Evolutionary conservation across 2,888 invertebrate genomes (phyloP).

Genomic region (Rhagonycha lutea): DNA sequence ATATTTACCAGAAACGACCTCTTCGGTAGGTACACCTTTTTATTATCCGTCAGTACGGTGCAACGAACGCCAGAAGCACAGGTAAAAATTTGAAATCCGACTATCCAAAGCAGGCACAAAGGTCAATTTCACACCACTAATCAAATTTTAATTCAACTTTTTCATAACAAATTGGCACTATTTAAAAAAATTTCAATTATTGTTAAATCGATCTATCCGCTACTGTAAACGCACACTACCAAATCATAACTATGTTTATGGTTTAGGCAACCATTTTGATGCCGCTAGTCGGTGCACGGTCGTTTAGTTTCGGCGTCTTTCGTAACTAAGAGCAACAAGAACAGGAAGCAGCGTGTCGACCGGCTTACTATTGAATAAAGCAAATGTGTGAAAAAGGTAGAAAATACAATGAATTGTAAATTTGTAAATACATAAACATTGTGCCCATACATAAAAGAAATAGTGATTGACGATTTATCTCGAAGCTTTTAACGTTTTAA

Average conservation of each 20-base stretch:
- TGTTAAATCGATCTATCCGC: neutral
- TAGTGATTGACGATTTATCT: neutral
- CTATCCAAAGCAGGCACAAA: neutral
- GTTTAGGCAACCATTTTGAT: neutral
- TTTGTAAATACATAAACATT: neutral
- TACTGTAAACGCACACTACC: neutral
- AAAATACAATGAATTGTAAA: neutral
- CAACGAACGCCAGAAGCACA: neutral
- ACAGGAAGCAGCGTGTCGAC: neutral
- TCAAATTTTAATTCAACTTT: neutral
- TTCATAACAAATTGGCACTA: neutral
- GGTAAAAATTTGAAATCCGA: neutral
- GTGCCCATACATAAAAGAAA: neutral
- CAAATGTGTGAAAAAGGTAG: neutral
- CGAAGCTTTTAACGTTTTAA: neutral
- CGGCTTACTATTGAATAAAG: neutral
- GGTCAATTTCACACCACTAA: neutral
- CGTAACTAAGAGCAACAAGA: neutral
- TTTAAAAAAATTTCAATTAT: neutral
- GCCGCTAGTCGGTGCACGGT: neutral
- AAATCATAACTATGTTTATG: neutral
- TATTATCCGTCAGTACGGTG: neutral
- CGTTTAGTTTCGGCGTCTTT: neutral
- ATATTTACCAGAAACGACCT: neutral
- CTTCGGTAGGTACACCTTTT: neutral